Base-by-base conservation (phyloP, 2,797 vertebrate species). In the Hoplostethus atlanticus region DNA sequence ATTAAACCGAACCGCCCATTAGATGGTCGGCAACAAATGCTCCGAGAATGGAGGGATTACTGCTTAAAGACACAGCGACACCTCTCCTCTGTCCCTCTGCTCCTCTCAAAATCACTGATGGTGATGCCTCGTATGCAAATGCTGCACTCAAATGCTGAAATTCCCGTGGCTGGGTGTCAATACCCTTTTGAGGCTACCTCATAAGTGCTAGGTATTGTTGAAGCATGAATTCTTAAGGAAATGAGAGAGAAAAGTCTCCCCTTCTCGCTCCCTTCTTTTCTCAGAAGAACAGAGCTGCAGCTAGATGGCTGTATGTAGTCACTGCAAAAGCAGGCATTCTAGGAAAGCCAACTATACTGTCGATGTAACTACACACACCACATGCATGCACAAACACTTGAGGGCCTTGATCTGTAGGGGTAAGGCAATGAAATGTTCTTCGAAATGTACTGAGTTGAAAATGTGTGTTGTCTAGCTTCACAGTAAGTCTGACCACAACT, bases 51-150 rank as follows among this genome's bases (percentile, higher is more conserved):
- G 84, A 90, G 79, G 86, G 88, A 92, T 93, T 92, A 92, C 84
- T 68, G 89, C 89, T 95, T 94, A 94, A 94, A 94, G 94, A 93
- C 89, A 92, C 92, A 92, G 93, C 71, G 85, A 72, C 88, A 68
- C 84, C 64, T 62, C 56, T 44, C 25, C 79, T 60, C 64, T 25
- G 34, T 60, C 71, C 47, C 60, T 64, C 54, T 51, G 56, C 74
- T 70, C 40, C 66, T 65, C 68, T 71, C 64, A 51, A 68, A 48
- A 66, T 42, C 69, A 59, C 60, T 59, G 70, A 73, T 73, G 61
- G 70, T 75, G 62, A 81, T 79, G 75, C 50, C 60, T 73, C 76
- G 54, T 51, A 71, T 71, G 63, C 75, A 72, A 55, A 79, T 69
- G 68, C 53, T 52, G 34, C 72, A 70, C 59, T 77, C 59, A 73